phyloP scores from a whole-genome alignment of 1,140 invertebrate species.

The Diuraphis noxia region DNA sequence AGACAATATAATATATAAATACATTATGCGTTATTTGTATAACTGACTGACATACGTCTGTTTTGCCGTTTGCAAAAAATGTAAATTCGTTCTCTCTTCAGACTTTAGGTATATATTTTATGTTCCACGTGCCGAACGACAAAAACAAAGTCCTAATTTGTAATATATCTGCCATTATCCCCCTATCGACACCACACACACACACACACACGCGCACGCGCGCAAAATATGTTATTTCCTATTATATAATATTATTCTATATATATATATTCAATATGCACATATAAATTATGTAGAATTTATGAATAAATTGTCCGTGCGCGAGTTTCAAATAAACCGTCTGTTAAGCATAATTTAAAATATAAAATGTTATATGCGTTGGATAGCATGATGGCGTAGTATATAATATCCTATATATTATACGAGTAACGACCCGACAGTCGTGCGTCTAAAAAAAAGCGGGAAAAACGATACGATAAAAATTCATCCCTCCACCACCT shows the following conservation, averaged over 20 bases:
- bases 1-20: not conserved
- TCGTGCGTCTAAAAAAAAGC: not conserved
- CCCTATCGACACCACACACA: not conserved
- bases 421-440: not conserved
- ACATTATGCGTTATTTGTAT: not conserved
- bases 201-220: not conserved
- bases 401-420: too few species aligned
- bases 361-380: not conserved
- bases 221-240: not conserved
- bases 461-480: not conserved
- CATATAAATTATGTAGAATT: conserved; percentile 2
- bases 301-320: conserved; percentile 12
- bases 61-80: not conserved
- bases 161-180: not conserved
- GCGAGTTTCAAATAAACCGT: not conserved
- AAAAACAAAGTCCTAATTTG: conserved; percentile 17
- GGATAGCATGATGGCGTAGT: not conserved
- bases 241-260: conserved; percentile 6
- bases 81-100: not conserved
- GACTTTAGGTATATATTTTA: not conserved
- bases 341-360: conserved; percentile 1
- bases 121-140: conserved; percentile 10
- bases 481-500: not conserved
- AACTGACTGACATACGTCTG: not conserved
- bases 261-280: too few species aligned